Percentiles rank a stretch among this genome's conserved stretches.
phyloP scores from a whole-genome alignment of 1,140 invertebrate genomes.

The Camponotus pennsylvanicus region DNA sequence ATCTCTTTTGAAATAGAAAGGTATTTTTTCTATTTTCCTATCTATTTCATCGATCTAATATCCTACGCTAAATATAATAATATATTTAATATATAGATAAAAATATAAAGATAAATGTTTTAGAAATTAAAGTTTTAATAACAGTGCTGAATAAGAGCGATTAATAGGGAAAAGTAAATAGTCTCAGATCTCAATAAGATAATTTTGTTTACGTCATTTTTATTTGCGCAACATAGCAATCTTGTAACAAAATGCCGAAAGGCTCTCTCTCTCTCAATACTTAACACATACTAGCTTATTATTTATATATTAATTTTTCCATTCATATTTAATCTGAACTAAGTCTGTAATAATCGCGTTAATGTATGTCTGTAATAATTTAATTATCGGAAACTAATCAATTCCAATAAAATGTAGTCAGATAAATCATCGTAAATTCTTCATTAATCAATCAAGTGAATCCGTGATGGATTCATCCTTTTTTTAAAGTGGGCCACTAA shows the following conservation, averaged over 20 bases:
- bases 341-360: neutral
- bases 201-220: constrained; percentile 46
- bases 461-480: neutral
- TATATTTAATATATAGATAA: too few relatives aligned
- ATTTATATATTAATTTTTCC: constrained; percentile 7
- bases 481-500: constrained; percentile 33
- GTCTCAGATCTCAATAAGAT: neutral
- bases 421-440: neutral
- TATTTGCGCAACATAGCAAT: constrained; percentile 32
- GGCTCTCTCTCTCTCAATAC: neutral
- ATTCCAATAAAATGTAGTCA: neutral
- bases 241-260: constrained; percentile 26
- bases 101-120: too few relatives aligned
- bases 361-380: constrained; percentile 7
- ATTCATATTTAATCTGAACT: neutral
- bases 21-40: neutral
- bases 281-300: neutral
- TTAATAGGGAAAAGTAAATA: constrained; percentile 11
- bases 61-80: neutral
- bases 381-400: neutral
- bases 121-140: neutral
- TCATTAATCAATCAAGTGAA: neutral
- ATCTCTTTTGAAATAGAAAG: neutral
- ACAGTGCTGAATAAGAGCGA: neutral
- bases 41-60: constrained; percentile 3